These are phyloP conservation scores for Caenorhabditis drosophilae DNA, from an alignment of 2,888 invertebrate species.

Conservation along the genomic window DNA sequence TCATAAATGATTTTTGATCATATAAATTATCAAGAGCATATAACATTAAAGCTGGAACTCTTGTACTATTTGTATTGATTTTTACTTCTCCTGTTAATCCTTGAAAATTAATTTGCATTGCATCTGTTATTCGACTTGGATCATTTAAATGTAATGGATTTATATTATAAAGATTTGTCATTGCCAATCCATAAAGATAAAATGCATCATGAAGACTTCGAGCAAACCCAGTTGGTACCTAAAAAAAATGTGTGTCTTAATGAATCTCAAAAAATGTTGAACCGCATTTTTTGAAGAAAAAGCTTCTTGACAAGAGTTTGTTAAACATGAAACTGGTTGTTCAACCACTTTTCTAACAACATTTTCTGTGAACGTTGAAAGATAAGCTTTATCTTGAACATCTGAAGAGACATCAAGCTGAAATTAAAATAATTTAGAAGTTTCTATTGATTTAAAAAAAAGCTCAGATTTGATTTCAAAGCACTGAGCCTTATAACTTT, in stretches of 20 bases:
- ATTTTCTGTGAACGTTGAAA: background rate
- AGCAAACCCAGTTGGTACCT: background rate
- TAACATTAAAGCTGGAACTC: constrained; percentile 36
- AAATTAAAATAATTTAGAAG: background rate
- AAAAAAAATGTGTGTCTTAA: background rate
- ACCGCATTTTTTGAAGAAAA: background rate
- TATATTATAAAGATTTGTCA: constrained; percentile 1
- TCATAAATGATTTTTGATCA: constrained; percentile 28
- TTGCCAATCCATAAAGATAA: background rate
- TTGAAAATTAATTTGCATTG: constrained; percentile 4
- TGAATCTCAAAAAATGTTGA: too few species aligned
- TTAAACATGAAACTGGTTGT: background rate
- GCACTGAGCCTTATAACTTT: too few species aligned
- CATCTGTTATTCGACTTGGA: background rate
- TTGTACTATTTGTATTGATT: constrained; percentile 29
- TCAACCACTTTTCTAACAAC: background rate
- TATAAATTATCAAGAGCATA: constrained; percentile 32
- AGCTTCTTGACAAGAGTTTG: background rate
- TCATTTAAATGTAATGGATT: background rate
- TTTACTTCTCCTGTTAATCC: constrained; percentile 40
- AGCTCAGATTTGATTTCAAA: too few species aligned
- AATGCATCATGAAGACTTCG: background rate
- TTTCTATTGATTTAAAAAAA: too few species aligned
- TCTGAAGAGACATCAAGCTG: background rate
- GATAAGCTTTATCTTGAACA: background rate